A percentile compares a stretch with the other conserved stretches of the same genome.
These are phyloP conservation scores for Pristionchus japonicus DNA, from an alignment of 2,888 invertebrate genomes.

Conservation along the genomic window DNA sequence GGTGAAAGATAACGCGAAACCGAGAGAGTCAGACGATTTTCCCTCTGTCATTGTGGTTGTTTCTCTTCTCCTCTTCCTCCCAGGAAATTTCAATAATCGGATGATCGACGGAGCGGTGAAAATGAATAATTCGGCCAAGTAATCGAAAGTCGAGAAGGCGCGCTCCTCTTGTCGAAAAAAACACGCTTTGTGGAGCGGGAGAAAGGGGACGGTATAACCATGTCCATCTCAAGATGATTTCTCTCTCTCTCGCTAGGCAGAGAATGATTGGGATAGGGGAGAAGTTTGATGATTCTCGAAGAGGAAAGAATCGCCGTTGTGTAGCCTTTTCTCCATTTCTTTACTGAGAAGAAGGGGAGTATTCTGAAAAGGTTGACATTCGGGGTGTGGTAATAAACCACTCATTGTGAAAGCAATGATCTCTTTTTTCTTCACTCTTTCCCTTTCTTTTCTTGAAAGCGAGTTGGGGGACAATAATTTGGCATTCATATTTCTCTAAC, in stretches of 20 bases:
- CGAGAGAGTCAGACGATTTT: neutral
- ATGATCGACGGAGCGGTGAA: neutral
- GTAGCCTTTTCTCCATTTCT: neutral
- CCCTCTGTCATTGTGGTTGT: neutral
- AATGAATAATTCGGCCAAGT: neutral
- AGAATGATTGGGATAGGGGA: neutral
- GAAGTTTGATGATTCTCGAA: slow-evolving; percentile 10
- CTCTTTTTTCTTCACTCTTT: neutral
- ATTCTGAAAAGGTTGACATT: neutral
- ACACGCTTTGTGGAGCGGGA: neutral
- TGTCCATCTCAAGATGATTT: neutral
- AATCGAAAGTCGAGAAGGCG: neutral
- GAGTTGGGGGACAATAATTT: too few species aligned
- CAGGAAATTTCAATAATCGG: slow-evolving; percentile 4
- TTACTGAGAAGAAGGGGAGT: neutral
- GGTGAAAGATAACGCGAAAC: neutral
- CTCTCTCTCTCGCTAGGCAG: neutral
- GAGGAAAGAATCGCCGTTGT: neutral
- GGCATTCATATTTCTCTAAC: neutral
- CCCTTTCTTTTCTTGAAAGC: neutral
- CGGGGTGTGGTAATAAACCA: neutral
- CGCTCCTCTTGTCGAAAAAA: slow-evolving; percentile 10
- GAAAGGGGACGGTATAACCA: neutral
- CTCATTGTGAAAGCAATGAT: neutral
- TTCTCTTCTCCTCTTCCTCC: neutral